Base-by-base conservation (phyloP, 2,888 invertebrate genomes). In the Chouioia cunea region DNA sequence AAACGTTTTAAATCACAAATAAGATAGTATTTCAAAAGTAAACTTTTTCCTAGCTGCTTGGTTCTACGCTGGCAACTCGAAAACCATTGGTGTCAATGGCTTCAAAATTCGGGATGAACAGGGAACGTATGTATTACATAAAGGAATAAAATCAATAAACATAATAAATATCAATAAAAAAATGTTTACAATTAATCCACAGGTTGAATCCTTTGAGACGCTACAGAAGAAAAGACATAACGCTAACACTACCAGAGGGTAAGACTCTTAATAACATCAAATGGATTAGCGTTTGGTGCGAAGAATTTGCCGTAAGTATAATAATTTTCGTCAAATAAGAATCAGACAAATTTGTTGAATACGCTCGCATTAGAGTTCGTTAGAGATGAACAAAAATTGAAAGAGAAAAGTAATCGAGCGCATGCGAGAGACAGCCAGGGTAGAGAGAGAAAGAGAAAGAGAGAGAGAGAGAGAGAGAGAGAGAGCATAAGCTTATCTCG, bases 231-330 rank as follows among this genome's bases (percentile, higher is more conserved):
- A 93, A 94, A 86, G 91, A 93, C 80, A 88, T 96, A 79, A 94
- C 96, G 64, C 86, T 97, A 57, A 92, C 95, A 15, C 88, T 97
- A 77, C 97, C 97, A 0, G 96, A 96, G 78, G 95, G 95, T 57
- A 93, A 93, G 83, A 93, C 93, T 43, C 87, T 97, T 72, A 89
- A 90, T 79, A 94, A 93, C 85, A 89, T 95, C 83, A 91, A 91
- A 83, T 96, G 96, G 93, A 92, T 97, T 86, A 92, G 94, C 14
- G 91, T 97, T 47, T 97, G 95, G 94, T 97, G 96, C 85, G 93
- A 95, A 81, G 95, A 96, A 83, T 96, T 92, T 80, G 89, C 93
- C 68, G 96, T 96, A 81, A 91, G 91, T 89, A 78, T 66, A n/a
- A 18, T n/a, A n/a, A n/a, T 20, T 48, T 46, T 4, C 20, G 18